phyloP scores from a whole-genome alignment of 2,888 invertebrate species.

The Labia minor region DNA sequence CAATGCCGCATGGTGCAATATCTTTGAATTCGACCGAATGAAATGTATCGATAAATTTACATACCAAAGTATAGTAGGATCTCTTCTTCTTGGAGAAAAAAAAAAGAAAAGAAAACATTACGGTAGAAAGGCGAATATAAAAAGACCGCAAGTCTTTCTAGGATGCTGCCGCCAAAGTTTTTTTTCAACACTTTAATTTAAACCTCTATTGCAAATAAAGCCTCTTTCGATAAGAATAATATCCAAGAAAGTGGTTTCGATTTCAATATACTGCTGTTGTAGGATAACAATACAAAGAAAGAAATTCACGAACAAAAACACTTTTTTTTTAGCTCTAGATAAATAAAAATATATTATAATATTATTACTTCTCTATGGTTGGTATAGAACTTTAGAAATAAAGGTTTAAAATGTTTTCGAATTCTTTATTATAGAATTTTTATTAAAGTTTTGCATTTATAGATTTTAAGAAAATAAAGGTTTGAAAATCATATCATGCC shows the following conservation, averaged over 20 bases:
- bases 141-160: slow-evolving; percentile 2
- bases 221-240: slow-evolving; percentile 13
- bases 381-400: too few species aligned
- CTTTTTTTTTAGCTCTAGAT: background rate
- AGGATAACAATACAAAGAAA: slow-evolving; percentile 8
- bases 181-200: slow-evolving; percentile 9
- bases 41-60: slow-evolving; percentile 13
- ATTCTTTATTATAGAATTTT: too few species aligned
- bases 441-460: too few species aligned
- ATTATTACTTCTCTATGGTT: background rate
- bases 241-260: slow-evolving; percentile 8
- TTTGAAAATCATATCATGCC: too few species aligned
- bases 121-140: background rate
- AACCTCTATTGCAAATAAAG: slow-evolving; percentile 13
- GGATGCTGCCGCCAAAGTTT: background rate
- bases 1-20: background rate
- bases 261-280: slow-evolving; percentile 13
- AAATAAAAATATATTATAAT: slow-evolving; percentile 2
- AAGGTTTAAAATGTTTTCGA: too few species aligned
- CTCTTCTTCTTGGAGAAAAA: background rate
- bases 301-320: background rate
- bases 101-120: background rate
- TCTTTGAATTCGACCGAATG: slow-evolving; percentile 7
- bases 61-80: slow-evolving; percentile 13
- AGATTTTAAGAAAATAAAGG: too few species aligned